A percentile compares a stretch with the other conserved stretches of the same genome.
These are phyloP conservation scores for Drosophila mercatorum DNA, from an alignment of 2,888 invertebrate genomes.

Conservation along the genomic window DNA sequence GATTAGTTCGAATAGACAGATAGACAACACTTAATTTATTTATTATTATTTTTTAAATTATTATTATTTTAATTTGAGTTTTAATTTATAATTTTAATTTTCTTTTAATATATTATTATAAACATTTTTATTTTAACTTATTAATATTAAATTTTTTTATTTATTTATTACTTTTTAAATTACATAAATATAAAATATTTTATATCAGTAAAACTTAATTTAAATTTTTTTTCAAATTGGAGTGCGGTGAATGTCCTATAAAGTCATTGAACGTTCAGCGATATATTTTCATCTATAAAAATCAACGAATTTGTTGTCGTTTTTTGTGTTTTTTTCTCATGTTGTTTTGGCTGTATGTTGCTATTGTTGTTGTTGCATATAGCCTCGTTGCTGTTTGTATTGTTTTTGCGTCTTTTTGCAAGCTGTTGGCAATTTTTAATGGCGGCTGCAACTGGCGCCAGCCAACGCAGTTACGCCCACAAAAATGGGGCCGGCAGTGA, in stretches of 20 bases:
- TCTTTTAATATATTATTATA: too few species aligned
- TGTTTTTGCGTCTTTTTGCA: constrained; percentile 46
- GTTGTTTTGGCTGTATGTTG: constrained; percentile 17
- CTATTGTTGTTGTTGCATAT: constrained; percentile 20
- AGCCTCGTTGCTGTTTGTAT: constrained; percentile 36
- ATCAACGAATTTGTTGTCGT: constrained; percentile 20
- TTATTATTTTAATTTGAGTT: too few species aligned
- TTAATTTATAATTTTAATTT: too few species aligned
- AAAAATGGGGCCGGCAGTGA: constrained; percentile 29
- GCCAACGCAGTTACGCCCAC: constrained; percentile 43
- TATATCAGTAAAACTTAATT: background rate
- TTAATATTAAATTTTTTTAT: too few species aligned
- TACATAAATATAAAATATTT: too few species aligned
- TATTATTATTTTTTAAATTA: too few species aligned
- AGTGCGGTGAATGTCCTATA: constrained; percentile 23
- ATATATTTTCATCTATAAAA: constrained; percentile 46
- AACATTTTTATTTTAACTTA: too few species aligned
- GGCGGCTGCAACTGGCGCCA: constrained; percentile 55
- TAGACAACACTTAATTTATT: too few species aligned
- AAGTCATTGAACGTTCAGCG: constrained; percentile 53
- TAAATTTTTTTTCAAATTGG: constrained; percentile 4
- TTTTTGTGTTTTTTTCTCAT: constrained; percentile 4
- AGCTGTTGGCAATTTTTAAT: constrained; percentile 68
- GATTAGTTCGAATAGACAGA: too few species aligned
- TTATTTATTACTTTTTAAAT: background rate